A percentile compares a stretch with the other conserved stretches of the same genome.
These are phyloP conservation scores for Sphecodes monilicornis DNA, from an alignment of 2,888 invertebrate genomes.

Conservation along the genomic window DNA sequence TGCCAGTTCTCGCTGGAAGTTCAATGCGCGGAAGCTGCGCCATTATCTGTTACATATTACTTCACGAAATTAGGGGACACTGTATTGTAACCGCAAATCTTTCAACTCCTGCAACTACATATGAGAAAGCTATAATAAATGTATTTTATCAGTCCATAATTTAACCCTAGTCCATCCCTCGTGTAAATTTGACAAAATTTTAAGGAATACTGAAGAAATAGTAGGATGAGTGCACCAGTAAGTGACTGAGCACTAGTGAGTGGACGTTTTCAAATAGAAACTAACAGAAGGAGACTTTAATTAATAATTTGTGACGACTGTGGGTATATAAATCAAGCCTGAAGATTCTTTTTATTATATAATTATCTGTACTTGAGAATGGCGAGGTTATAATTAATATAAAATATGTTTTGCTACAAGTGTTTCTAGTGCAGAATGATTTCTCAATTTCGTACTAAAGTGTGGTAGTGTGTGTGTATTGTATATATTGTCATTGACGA, in stretches of 20 bases:
- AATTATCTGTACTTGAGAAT: too few species aligned
- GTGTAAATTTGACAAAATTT: neutral
- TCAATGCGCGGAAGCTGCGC: conserved; percentile 25
- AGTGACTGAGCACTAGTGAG: neutral
- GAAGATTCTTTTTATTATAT: too few species aligned
- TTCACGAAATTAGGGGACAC: neutral
- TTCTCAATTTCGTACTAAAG: too few species aligned
- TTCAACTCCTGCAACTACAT: neutral
- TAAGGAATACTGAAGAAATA: neutral
- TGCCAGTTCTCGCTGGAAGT: conserved; percentile 27
- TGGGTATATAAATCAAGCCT: too few species aligned
- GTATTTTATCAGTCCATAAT: neutral
- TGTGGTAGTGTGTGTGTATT: too few species aligned
- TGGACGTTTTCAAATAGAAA: neutral
- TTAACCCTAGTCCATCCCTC: neutral
- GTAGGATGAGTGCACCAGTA: neutral
- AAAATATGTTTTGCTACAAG: too few species aligned
- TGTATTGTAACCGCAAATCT: neutral
- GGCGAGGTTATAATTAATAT: too few species aligned
- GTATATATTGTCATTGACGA: too few species aligned
- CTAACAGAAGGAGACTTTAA: neutral
- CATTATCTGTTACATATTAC: neutral
- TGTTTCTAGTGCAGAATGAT: too few species aligned
- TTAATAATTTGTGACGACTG: neutral
- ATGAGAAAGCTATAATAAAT: too few species aligned